A percentile compares a stretch with the other conserved stretches of the same genome.
Evolutionary conservation across 2,888 invertebrate genomes (phyloP).

Genomic region (Drosophila flavopinicola): DNA sequence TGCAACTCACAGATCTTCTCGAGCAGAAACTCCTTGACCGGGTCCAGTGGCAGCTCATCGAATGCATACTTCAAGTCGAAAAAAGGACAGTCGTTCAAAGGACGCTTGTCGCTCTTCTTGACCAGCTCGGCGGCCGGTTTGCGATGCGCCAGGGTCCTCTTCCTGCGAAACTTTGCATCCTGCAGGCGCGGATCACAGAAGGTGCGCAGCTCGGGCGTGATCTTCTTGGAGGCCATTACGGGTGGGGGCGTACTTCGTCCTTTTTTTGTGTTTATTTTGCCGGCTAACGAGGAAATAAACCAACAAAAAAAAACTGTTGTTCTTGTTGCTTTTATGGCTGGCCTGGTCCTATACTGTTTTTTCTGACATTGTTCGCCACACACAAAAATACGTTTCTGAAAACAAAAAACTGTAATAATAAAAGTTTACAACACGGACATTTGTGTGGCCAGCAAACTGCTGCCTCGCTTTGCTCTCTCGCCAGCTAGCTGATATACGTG

Average conservation of each 20-base stretch:
- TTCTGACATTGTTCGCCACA: constrained; percentile 58
- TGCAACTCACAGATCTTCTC: constrained; percentile 79
- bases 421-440: constrained; percentile 71
- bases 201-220: constrained; percentile 73
- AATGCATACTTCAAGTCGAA: constrained; percentile 79
- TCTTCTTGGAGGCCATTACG: constrained; percentile 42
- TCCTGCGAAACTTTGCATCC: constrained; percentile 46
- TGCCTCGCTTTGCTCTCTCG: too few relatives aligned
- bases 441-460: constrained; percentile 57
- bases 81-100: constrained; percentile 83
- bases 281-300: constrained; percentile 25
- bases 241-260: background rate
- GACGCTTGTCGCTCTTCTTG: constrained; percentile 59
- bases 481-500: constrained; percentile 61
- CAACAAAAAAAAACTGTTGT: constrained; percentile 30
- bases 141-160: constrained; percentile 36
- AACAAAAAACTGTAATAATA: constrained; percentile 63
- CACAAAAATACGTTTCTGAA: constrained; percentile 36
- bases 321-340: constrained; percentile 39
- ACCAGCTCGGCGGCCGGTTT: constrained; percentile 9
- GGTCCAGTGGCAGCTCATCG: constrained; percentile 84
- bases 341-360: constrained; percentile 28
- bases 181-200: constrained; percentile 68
- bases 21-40: constrained; percentile 75
- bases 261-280: constrained; percentile 18